phyloP scores from a whole-genome alignment of 2,888 invertebrate genomes.

The Parnassius glacialis region DNA sequence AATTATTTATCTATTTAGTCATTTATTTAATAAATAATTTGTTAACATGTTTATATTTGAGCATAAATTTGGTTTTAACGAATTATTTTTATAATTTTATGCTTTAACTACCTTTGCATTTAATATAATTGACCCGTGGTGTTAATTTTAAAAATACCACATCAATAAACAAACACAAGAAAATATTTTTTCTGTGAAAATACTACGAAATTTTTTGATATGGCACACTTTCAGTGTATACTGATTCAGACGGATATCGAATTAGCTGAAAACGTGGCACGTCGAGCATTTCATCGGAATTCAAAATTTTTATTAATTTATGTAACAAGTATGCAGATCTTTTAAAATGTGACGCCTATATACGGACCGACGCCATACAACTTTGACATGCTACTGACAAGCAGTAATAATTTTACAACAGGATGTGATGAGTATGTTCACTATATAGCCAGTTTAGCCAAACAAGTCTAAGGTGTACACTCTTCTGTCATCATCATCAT shows the following conservation, averaged over 20 bases:
- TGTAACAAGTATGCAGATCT: slow-evolving; percentile 88
- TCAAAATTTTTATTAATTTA: slow-evolving; percentile 88
- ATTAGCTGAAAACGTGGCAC: slow-evolving; percentile 87
- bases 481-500: too few species aligned
- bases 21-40: too few species aligned
- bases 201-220: background rate
- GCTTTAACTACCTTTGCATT: too few species aligned
- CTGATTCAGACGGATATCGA: slow-evolving; percentile 84
- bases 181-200: background rate
- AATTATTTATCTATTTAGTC: too few species aligned
- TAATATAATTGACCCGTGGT: too few species aligned
- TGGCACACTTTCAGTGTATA: background rate
- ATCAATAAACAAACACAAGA: too few species aligned
- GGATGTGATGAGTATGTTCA: slow-evolving; percentile 77
- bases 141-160: too few species aligned
- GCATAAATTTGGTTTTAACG: too few species aligned
- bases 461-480: slow-evolving; percentile 87
- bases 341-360: slow-evolving; percentile 84
- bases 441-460: slow-evolving; percentile 93
- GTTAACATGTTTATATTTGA: too few species aligned
- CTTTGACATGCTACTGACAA: slow-evolving; percentile 82
- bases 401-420: slow-evolving; percentile 79
- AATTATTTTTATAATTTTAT: too few species aligned
- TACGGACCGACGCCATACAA: too few species aligned
- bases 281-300: slow-evolving; percentile 84